These are phyloP conservation scores for Drosophila murphyi DNA, from an alignment of 1,140 invertebrate species.

Conservation along the genomic window DNA sequence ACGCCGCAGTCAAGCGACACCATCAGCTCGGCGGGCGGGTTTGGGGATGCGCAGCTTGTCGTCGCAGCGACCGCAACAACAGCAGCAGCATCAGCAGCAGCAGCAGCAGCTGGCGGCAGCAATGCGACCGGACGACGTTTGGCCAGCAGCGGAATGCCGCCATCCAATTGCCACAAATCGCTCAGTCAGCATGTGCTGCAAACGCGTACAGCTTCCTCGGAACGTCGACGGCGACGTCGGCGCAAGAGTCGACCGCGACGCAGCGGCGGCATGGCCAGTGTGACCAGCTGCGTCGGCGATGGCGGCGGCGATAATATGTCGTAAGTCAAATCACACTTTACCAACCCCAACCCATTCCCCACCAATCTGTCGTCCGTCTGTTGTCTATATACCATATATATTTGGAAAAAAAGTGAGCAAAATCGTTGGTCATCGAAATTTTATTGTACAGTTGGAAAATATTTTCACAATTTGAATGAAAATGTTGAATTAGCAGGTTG, in stretches of 20 bases:
- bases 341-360: no score
- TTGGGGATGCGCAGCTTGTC: constrained; percentile 73
- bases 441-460: no score
- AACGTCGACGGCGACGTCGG: constrained; percentile 70
- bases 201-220: constrained; percentile 78
- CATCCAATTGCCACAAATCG: constrained; percentile 66
- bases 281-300: constrained; percentile 76
- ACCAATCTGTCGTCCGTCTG: no score
- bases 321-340: constrained; percentile 56
- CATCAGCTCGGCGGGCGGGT: constrained; percentile 75
- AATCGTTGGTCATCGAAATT: no score
- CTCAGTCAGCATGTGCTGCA: constrained; percentile 81
- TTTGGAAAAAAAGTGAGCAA: no score
- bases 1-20: constrained; percentile 76
- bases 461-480: no score
- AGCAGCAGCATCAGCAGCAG: constrained; percentile 30
- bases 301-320: constrained; percentile 82
- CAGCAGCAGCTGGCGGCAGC: constrained; percentile 56
- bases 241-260: constrained; percentile 77
- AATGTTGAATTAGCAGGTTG: no score
- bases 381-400: no score
- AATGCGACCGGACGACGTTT: constrained; percentile 78
- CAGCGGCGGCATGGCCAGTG: constrained; percentile 66
- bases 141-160: constrained; percentile 62
- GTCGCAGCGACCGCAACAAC: constrained; percentile 52